Percentiles rank a stretch among this genome's conserved stretches.
phyloP scores from a whole-genome alignment of 2,113 vertebrate genomes.

The Romanogobio albipinnatus region DNA sequence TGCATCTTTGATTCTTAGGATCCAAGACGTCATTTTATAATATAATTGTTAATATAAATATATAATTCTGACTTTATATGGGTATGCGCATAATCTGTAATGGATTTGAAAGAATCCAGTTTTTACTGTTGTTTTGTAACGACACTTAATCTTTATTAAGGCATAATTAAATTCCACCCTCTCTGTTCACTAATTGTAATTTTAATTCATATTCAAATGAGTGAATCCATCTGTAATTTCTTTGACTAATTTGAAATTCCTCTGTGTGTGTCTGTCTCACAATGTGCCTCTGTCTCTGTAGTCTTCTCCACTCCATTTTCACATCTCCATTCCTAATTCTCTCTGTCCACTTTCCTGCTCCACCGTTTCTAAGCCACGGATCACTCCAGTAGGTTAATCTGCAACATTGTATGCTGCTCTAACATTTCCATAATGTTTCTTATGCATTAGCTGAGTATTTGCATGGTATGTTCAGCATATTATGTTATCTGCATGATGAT shows the following conservation, averaged over 20 bases:
- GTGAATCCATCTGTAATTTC: not conserved
- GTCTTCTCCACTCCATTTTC: slow-evolving; percentile 31
- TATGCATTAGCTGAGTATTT: not conserved
- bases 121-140: not conserved
- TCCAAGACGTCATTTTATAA: not conserved
- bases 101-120: not conserved
- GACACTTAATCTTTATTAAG: not conserved
- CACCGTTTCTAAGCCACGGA: slow-evolving; percentile 22
- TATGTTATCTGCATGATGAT: not conserved
- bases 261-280: slow-evolving; percentile 9
- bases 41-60: not conserved
- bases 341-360: slow-evolving; percentile 8
- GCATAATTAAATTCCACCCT: not conserved
- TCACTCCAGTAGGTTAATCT: slow-evolving; percentile 41
- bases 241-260: slow-evolving; percentile 39
- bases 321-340: slow-evolving; percentile 24
- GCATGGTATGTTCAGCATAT: not conserved
- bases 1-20: not conserved
- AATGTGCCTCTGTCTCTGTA: not conserved
- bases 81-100: not conserved
- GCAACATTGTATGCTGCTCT: slow-evolving; percentile 22
- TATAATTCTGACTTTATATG: not conserved
- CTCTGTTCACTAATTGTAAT: not conserved
- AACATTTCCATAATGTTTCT: not conserved
- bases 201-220: not conserved